Base-by-base conservation (phyloP, 1,140 invertebrate genomes). In the Pseudomyrmex flavicornis region DNA sequence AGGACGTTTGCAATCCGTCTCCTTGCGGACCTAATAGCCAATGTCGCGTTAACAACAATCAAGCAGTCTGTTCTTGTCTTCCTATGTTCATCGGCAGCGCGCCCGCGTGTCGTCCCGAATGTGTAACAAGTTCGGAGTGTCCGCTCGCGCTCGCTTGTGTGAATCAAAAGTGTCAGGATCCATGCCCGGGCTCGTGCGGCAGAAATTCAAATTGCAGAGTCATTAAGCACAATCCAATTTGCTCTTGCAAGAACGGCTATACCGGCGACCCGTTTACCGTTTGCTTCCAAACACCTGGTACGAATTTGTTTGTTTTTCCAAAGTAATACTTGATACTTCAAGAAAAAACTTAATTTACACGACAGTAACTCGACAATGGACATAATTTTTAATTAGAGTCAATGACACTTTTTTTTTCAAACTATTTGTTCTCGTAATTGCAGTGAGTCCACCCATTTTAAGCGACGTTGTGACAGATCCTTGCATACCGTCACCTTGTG, bases 1-100 rank as follows among this genome's bases (percentile, higher is more conserved):
- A 90, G 85, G 95, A 92, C 93, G 96, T 97, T 66, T 98, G 97
- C 90, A 93, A 96, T 63, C 97, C 97, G 26, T 96, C 96, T 46
- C 97, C 97, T 44, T 98, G 97, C 92, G 98, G 98, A 68, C 95
- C 96, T 17, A 97, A 98, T 93, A 97, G 97, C 13, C 95, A 96
- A 91, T 98, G 97, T 93, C 95, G 96, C 86, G 94, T 96, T 66
- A 95, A 96, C 82, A 96, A 96, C 82, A 95, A 96, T 65, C 95
- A 86, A 61, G 82, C 86, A 20, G 82, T 96, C 68, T 98, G 97
- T 92, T 96, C 96, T 88, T 98, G 97, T 92, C 94, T 96, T 85
- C 93, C 95, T 56, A 95, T 96, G 80, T 97, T 96, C 92, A 95
- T 97, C 83, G 97, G 97, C 22, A 90, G 89, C 77, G 95, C 97